These are phyloP conservation scores for Acronicta leporina DNA, from an alignment of 2,888 invertebrate species.

Conservation along the genomic window DNA sequence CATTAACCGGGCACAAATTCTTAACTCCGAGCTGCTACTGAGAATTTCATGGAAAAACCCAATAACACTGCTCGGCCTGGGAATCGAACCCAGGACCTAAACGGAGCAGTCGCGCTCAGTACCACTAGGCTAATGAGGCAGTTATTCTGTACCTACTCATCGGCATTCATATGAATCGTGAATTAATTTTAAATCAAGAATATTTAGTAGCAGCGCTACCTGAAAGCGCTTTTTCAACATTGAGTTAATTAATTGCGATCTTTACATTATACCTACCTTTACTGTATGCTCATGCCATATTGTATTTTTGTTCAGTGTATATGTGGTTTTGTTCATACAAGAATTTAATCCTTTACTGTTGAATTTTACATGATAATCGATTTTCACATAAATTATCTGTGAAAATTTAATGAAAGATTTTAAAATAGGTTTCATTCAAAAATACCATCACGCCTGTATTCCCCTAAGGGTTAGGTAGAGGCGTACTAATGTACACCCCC, in stretches of 20 bases:
- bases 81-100: too few relatives aligned
- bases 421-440: too few relatives aligned
- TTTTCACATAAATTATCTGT: background rate
- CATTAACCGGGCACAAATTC: too few relatives aligned
- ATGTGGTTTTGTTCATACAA: background rate
- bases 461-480: too few relatives aligned
- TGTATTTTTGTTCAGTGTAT: background rate
- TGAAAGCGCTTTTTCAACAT: background rate
- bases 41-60: too few relatives aligned
- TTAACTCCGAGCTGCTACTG: too few relatives aligned
- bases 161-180: background rate
- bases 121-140: too few relatives aligned
- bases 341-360: background rate
- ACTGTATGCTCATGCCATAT: background rate
- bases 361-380: background rate
- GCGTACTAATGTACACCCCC: too few relatives aligned
- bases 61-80: too few relatives aligned
- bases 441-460: too few relatives aligned
- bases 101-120: too few relatives aligned
- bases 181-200: background rate
- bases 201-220: background rate
- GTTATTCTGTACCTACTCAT: too few relatives aligned
- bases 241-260: constrained; percentile 5
- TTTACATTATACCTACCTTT: background rate
- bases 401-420: background rate